Percentiles rank a stretch among this genome's conserved stretches.
These are phyloP conservation scores for Synanthedon myopaeformis DNA, from an alignment of 2,888 invertebrate species.

Conservation along the genomic window DNA sequence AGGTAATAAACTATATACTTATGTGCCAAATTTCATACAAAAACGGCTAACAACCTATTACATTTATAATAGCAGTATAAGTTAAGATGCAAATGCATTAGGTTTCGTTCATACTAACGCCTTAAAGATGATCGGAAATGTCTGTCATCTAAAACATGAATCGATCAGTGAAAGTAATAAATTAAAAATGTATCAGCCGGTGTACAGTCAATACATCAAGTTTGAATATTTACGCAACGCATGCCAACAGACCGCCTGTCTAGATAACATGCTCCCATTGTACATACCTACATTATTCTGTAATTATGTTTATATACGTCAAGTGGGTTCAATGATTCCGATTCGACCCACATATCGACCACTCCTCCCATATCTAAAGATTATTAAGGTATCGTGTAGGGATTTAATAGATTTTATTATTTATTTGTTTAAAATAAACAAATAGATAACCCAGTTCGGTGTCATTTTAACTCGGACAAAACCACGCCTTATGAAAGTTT, in stretches of 20 bases:
- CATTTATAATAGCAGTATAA: no score
- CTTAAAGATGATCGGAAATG: neutral
- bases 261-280: conserved; percentile 19
- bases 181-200: neutral
- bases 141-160: neutral
- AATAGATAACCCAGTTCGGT: no score
- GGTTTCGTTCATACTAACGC: no score
- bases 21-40: no score
- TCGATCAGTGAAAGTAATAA: neutral
- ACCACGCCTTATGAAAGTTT: no score
- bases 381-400: no score
- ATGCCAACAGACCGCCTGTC: conserved; percentile 2
- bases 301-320: conserved; percentile 24
- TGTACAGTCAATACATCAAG: neutral
- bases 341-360: conserved; percentile 38
- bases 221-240: conserved; percentile 7
- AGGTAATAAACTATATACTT: no score
- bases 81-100: no score
- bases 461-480: no score
- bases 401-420: no score
- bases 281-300: conserved; percentile 20
- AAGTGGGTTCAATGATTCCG: conserved; percentile 37
- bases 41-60: no score
- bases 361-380: conserved; percentile 28
- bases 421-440: no score